These are phyloP conservation scores for Platichthys flesus DNA, from an alignment of 2,113 vertebrate genomes.

Conservation along the genomic window DNA sequence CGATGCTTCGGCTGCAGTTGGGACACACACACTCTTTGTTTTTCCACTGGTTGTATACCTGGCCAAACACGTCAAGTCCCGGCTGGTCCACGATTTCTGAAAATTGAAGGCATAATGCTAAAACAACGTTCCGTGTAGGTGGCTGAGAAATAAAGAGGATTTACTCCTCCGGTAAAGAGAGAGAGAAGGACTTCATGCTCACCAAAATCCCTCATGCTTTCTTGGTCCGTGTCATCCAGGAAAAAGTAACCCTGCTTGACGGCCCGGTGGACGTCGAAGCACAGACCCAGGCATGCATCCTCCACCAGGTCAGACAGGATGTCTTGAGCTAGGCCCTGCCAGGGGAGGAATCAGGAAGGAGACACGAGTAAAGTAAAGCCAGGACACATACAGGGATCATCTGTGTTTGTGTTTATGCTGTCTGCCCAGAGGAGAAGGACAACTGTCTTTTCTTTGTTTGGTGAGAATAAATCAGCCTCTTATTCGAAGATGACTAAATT, in stretches of 20 bases:
- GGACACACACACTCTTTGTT: conserved; percentile 99
- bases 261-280: conserved; percentile 96
- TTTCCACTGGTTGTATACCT: conserved; percentile 99
- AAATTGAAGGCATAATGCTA: neutral
- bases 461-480: no score
- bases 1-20: conserved; percentile 97
- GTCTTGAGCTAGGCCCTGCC: conserved; percentile 94
- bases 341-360: neutral
- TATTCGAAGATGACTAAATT: no score
- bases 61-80: conserved; percentile 96
- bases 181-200: conserved; percentile 50
- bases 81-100: conserved; percentile 99
- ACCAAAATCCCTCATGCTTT: conserved; percentile 98
- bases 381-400: neutral
- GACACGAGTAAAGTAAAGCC: neutral
- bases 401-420: neutral
- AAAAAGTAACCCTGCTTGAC: conserved; percentile 98
- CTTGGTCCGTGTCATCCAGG: conserved; percentile 96
- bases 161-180: neutral
- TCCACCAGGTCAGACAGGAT: conserved; percentile 97
- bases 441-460: no score
- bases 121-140: neutral
- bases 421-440: no score
- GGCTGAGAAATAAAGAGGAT: no score
- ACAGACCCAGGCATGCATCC: conserved; percentile 95